A percentile compares a stretch with the other conserved stretches of the same genome.
These are phyloP conservation scores for Peucedramus taeniatus DNA, from an alignment of 2,113 vertebrate species.

Conservation along the genomic window DNA sequence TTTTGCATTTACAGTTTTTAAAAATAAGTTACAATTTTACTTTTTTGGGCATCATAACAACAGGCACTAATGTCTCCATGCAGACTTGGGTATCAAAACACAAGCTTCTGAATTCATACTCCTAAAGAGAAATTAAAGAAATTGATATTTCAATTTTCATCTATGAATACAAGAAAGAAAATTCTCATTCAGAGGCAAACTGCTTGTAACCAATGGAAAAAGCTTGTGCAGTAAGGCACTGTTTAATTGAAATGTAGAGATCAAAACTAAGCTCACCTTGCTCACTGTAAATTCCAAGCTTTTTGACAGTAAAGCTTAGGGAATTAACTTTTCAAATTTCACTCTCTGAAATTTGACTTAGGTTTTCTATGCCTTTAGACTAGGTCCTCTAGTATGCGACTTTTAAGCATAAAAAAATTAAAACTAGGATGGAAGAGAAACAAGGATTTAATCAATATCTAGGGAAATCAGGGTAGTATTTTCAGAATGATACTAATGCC, in stretches of 20 bases:
- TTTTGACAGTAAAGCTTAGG: background rate
- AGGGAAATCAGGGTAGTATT: background rate
- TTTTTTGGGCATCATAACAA: constrained; percentile 18
- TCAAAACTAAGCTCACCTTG: background rate
- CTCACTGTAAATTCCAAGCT: background rate
- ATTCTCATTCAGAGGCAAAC: background rate
- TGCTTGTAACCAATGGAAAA: background rate
- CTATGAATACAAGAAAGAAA: background rate
- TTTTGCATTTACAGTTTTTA: background rate
- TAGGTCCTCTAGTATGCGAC: background rate
- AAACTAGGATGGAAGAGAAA: background rate
- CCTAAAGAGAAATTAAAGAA: background rate
- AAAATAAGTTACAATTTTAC: constrained; percentile 43
- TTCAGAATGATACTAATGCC: background rate
- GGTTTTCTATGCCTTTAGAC: background rate
- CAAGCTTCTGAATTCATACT: background rate
- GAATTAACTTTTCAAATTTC: constrained; percentile 3
- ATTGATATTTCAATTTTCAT: background rate
- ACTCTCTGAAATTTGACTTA: background rate
- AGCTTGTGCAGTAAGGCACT: background rate
- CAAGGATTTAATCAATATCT: background rate
- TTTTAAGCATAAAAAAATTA: background rate
- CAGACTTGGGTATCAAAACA: background rate
- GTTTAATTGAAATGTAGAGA: background rate
- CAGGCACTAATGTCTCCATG: background rate